phyloP scores from a whole-genome alignment of 64 coral and sea anemone genomes.

The Montipora capricornis region DNA sequence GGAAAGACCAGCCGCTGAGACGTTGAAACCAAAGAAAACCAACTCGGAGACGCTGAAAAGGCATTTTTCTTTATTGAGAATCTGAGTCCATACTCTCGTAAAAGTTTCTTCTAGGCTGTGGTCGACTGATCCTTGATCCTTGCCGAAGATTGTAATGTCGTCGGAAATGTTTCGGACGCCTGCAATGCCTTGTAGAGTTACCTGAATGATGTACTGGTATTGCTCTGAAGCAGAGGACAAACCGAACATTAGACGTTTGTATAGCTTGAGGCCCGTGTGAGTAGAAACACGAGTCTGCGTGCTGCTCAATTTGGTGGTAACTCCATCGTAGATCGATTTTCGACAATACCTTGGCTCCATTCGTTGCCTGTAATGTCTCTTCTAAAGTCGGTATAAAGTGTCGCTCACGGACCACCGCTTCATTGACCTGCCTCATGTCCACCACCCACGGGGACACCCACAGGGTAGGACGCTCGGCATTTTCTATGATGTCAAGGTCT shows the following conservation, averaged over 20 bases:
- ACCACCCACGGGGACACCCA: neutral
- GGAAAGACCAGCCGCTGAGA: too few species aligned
- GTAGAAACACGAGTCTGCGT: conserved; percentile 28
- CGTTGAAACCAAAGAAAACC: too few species aligned
- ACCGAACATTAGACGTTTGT: conserved; percentile 35
- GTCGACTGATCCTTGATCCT: neutral
- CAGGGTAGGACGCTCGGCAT: too few species aligned
- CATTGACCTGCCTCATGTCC: neutral
- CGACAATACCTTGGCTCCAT: conserved; percentile 19
- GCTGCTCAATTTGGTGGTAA: conserved; percentile 16
- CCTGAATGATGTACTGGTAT: conserved; percentile 19
- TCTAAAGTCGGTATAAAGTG: conserved; percentile 28
- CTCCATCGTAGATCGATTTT: conserved; percentile 14
- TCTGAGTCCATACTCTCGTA: too few species aligned
- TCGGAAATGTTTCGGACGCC: conserved; percentile 13
- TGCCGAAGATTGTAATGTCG: neutral
- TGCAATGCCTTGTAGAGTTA: neutral
- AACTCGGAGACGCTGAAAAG: too few species aligned
- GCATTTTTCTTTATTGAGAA: too few species aligned
- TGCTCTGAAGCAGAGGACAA: conserved; percentile 18
- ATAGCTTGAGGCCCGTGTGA: conserved; percentile 6
- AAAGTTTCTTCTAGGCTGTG: neutral
- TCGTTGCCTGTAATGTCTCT: neutral
- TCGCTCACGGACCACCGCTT: neutral
- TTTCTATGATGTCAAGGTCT: too few species aligned